phyloP scores from a whole-genome alignment of 1,140 invertebrate species.

The Eubasilissa regina region DNA sequence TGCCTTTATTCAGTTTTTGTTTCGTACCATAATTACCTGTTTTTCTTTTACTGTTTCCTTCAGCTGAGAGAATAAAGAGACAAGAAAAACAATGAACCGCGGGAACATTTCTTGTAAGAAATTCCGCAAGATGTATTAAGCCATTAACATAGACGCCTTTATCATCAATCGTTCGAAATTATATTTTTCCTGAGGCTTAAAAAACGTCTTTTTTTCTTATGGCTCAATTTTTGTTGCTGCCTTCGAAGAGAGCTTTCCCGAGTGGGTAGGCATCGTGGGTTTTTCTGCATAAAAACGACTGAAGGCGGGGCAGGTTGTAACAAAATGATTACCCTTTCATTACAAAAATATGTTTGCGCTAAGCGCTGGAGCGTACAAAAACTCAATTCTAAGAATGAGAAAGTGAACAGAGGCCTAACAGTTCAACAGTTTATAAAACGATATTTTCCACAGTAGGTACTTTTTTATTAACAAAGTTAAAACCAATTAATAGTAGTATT shows the following conservation, averaged over 20 bases:
- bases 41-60: constrained; percentile 12
- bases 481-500: too few species aligned
- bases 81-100: neutral
- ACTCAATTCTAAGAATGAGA: neutral
- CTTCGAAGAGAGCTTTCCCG: neutral
- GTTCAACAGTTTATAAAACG: too few species aligned
- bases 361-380: neutral
- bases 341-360: neutral
- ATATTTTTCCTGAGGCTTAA: neutral
- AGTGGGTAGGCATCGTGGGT: neutral
- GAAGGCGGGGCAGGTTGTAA: neutral
- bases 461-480: too few species aligned
- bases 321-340: neutral
- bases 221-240: neutral
- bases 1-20: constrained; percentile 8
- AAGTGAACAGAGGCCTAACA: too few species aligned
- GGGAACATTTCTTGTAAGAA: neutral
- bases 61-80: neutral
- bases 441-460: too few species aligned
- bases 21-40: constrained; percentile 18
- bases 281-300: neutral
- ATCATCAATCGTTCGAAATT: constrained; percentile 25
- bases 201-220: neutral
- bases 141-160: constrained; percentile 24
- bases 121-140: constrained; percentile 20